Conservation (phyloP, 2,888 invertebrate genomes). For the Chloroclystis v-ata region DNA sequence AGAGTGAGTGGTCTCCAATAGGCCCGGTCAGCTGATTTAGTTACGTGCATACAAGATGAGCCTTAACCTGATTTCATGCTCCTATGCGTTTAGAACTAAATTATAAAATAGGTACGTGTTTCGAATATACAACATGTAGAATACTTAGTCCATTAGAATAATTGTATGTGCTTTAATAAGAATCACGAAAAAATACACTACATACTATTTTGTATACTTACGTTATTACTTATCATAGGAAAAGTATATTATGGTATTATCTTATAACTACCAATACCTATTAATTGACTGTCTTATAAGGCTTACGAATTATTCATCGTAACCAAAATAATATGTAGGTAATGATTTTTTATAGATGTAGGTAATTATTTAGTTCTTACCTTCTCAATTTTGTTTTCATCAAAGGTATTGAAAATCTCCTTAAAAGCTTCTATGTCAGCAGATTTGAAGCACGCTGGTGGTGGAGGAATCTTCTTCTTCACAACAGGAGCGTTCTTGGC, state of each 20-base stretch:
- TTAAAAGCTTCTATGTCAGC: slow-evolving; percentile 59
- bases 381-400: slow-evolving; percentile 63
- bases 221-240: no score
- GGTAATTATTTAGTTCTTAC: slow-evolving; percentile 29
- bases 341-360: no score
- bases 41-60: not conserved
- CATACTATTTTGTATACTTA: no score
- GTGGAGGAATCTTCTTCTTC: slow-evolving; percentile 62
- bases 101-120: not conserved
- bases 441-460: slow-evolving; percentile 57
- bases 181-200: no score
- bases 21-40: not conserved
- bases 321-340: no score
- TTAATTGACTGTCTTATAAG: no score
- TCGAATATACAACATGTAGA: not conserved
- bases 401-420: slow-evolving; percentile 55
- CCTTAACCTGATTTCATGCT: not conserved
- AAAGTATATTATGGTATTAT: no score
- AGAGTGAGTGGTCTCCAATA: slow-evolving; percentile 1
- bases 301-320: no score
- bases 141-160: not conserved
- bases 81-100: not conserved
- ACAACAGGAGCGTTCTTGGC: slow-evolving; percentile 42
- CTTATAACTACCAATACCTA: no score
- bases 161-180: no score